These are phyloP conservation scores for Poecilia latipinna DNA, from an alignment of 2,113 vertebrate species.

Conservation along the genomic window DNA sequence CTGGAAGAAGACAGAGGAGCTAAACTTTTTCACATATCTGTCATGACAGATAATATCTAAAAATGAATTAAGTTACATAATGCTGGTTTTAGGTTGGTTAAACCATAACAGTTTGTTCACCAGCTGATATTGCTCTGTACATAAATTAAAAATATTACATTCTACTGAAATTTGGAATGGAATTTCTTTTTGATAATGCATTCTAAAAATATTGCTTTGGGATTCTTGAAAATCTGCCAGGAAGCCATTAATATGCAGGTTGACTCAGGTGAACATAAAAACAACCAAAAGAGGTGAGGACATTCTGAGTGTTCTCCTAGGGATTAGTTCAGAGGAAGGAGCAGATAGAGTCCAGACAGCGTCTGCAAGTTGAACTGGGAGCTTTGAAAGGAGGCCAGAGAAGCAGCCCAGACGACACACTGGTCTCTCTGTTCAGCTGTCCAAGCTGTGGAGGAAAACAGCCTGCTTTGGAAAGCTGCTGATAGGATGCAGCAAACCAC, in stretches of 20 bases:
- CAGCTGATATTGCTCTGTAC: too few species aligned
- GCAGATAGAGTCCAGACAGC: slow-evolving; percentile 52
- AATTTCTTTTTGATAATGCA: neutral
- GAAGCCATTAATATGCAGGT: neutral
- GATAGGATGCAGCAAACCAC: slow-evolving; percentile 52
- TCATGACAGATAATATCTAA: too few species aligned
- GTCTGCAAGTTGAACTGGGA: slow-evolving; percentile 55
- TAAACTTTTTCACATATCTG: too few species aligned
- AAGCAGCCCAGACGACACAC: slow-evolving; percentile 50
- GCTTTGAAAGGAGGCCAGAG: slow-evolving; percentile 59
- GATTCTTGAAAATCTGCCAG: neutral
- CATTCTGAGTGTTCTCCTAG: neutral
- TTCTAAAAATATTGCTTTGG: neutral
- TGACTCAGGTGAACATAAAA: neutral
- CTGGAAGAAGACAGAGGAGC: too few species aligned
- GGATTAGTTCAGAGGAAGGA: slow-evolving; percentile 35
- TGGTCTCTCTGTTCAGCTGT: slow-evolving; percentile 68
- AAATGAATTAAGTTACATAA: too few species aligned
- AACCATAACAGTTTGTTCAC: too few species aligned
- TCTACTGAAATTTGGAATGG: neutral
- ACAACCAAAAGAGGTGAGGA: neutral
- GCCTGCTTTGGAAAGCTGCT: slow-evolving; percentile 53
- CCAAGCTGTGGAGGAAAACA: slow-evolving; percentile 41
- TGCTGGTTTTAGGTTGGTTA: too few species aligned
- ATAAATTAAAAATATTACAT: too few species aligned